Evolutionary conservation across 2,797 vertebrate genomes (phyloP).

Genomic region (Gastrophryne carolinensis): DNA sequence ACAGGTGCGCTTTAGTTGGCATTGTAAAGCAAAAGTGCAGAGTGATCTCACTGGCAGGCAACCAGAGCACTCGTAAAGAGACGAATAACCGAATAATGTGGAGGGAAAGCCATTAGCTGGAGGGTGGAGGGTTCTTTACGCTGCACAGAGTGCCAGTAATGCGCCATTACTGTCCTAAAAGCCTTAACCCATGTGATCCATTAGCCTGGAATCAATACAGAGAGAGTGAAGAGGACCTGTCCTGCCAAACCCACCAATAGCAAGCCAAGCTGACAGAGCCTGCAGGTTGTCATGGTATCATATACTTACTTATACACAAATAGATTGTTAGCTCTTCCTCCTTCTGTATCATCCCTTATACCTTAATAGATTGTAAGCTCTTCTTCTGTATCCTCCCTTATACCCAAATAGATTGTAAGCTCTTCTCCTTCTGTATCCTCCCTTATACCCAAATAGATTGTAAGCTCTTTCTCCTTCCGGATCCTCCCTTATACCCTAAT

Average conservation of each 20-base stretch:
- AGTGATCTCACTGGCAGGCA: background rate
- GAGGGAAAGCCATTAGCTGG: background rate
- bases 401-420: background rate
- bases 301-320: too few relatives aligned
- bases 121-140: background rate
- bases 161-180: background rate
- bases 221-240: background rate
- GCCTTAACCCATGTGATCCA: background rate
- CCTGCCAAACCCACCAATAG: background rate
- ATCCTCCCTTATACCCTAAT: too few relatives aligned
- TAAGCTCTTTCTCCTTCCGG: too few relatives aligned
- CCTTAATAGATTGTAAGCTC: too few relatives aligned
- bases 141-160: background rate
- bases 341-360: too few relatives aligned
- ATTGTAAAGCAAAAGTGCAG: background rate
- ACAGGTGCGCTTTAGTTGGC: background rate
- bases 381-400: too few relatives aligned
- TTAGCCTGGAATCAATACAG: background rate
- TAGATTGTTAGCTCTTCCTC: too few relatives aligned
- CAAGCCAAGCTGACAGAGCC: too few relatives aligned
- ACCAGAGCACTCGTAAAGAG: background rate
- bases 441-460: too few relatives aligned
- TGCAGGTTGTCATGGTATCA: too few relatives aligned
- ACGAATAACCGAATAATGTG: background rate
- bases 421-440: background rate